phyloP scores from a whole-genome alignment of 1,140 invertebrate species.

The Phortica variegata region DNA sequence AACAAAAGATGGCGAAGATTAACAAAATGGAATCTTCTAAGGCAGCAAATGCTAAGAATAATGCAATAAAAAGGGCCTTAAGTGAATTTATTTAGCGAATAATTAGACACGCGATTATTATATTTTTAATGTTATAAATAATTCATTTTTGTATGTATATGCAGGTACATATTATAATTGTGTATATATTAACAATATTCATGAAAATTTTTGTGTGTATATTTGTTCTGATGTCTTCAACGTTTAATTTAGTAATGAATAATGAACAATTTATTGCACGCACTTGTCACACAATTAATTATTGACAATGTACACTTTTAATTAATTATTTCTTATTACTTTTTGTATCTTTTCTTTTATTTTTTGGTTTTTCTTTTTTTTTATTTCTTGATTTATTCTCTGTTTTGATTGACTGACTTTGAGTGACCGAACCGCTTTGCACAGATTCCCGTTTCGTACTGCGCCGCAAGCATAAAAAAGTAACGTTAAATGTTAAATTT shows the following conservation, averaged over 20 bases:
- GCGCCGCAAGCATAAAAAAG: no score
- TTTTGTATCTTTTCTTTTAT: conserved; percentile 8
- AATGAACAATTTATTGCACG: not conserved
- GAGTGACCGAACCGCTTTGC: conserved; percentile 39
- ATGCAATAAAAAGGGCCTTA: conserved; percentile 14
- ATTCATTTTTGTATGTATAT: no score
- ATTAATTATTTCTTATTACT: no score
- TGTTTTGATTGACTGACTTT: no score
- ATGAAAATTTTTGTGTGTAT: not conserved
- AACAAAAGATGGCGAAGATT: conserved; percentile 38
- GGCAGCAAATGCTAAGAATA: conserved; percentile 22
- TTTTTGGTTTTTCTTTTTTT: not conserved
- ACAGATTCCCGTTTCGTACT: conserved; percentile 44
- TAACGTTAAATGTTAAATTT: no score
- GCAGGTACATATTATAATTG: no score
- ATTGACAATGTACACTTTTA: no score
- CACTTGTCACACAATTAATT: no score
- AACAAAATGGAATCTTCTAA: no score
- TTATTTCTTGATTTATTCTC: conserved; percentile 2
- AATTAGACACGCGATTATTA: no score
- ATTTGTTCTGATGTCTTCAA: no score
- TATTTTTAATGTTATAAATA: no score
- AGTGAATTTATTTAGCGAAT: conserved; percentile 6
- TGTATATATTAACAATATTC: conserved; percentile 3
- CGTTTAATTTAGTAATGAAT: not conserved